Percentiles rank a stretch among this genome's conserved stretches.
These are phyloP conservation scores for Sylvietta virens DNA, from an alignment of 2,113 vertebrate genomes.

Conservation along the genomic window DNA sequence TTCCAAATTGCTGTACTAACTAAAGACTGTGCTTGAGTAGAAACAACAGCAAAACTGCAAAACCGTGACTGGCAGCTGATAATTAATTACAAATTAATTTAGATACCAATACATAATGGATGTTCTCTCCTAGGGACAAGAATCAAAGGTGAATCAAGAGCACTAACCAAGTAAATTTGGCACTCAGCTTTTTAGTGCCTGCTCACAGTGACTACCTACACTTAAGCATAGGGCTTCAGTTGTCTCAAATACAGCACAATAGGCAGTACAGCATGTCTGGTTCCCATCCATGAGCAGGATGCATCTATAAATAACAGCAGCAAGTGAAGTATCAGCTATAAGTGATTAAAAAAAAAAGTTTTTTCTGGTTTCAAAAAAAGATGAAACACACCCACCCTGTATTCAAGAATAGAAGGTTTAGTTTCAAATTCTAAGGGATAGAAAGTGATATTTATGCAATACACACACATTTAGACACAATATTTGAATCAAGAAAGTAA, in stretches of 20 bases:
- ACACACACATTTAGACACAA: not conserved
- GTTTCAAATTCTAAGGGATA: not conserved
- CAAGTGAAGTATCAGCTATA: not conserved
- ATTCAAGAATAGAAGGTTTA: not conserved
- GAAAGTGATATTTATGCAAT: not conserved
- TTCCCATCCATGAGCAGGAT: not conserved
- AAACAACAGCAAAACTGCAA: not conserved
- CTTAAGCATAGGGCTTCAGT: not conserved
- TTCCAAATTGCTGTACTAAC: not conserved
- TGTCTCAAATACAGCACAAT: fast-evolving
- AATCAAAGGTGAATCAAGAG: not conserved
- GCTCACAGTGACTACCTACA: not conserved
- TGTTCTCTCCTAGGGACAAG: not conserved
- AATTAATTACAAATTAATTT: not conserved
- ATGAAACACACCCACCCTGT: not conserved
- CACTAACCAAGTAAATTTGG: not conserved
- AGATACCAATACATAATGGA: not conserved
- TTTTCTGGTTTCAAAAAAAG: not conserved
- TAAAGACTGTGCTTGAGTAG: not conserved
- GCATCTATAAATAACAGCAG: not conserved
- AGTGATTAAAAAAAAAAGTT: not conserved
- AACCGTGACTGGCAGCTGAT: not conserved
- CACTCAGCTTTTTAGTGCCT: not conserved
- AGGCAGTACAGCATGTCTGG: not conserved
- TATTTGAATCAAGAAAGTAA: not conserved